A percentile compares a stretch with the other conserved stretches of the same genome.
Evolutionary conservation across 64 coral and sea anemone genomes (phyloP).

Genomic region (Montipora cactus): DNA sequence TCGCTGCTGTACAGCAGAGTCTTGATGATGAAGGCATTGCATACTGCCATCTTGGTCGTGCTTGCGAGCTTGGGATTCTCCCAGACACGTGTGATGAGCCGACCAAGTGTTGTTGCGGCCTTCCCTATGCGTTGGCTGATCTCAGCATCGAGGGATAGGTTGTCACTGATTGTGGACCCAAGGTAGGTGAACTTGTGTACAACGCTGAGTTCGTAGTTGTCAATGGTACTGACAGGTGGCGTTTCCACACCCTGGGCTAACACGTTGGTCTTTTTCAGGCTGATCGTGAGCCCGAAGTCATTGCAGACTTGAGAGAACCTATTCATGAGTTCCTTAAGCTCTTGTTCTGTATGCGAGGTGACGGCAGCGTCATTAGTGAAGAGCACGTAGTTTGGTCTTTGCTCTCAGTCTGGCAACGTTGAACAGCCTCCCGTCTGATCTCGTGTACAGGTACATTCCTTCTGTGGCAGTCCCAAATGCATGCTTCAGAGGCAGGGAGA

Average conservation of each 20-base stretch:
- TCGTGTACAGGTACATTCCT: too few relatives aligned
- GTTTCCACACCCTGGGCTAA: background rate
- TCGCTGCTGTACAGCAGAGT: too few relatives aligned
- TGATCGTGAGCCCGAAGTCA: background rate
- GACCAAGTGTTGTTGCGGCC: background rate
- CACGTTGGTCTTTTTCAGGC: background rate
- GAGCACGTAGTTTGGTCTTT: background rate
- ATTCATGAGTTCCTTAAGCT: background rate
- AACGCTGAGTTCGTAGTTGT: background rate
- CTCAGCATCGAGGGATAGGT: background rate
- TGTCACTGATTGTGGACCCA: constrained; percentile 38
- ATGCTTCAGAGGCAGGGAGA: too few relatives aligned
- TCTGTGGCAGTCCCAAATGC: too few relatives aligned
- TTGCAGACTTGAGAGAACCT: background rate
- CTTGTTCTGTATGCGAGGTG: background rate
- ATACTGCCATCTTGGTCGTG: background rate
- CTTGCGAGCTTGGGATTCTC: constrained; percentile 13
- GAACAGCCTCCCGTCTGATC: too few relatives aligned
- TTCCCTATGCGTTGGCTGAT: constrained; percentile 24
- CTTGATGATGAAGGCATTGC: background rate
- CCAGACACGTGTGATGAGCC: background rate
- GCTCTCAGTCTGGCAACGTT: too few relatives aligned
- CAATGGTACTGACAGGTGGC: background rate
- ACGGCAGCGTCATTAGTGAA: constrained; percentile 12
- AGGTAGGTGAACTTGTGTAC: constrained; percentile 47